Base-by-base conservation (phyloP, 2,888 invertebrate species). In the Tenthredo scrophulariae region DNA sequence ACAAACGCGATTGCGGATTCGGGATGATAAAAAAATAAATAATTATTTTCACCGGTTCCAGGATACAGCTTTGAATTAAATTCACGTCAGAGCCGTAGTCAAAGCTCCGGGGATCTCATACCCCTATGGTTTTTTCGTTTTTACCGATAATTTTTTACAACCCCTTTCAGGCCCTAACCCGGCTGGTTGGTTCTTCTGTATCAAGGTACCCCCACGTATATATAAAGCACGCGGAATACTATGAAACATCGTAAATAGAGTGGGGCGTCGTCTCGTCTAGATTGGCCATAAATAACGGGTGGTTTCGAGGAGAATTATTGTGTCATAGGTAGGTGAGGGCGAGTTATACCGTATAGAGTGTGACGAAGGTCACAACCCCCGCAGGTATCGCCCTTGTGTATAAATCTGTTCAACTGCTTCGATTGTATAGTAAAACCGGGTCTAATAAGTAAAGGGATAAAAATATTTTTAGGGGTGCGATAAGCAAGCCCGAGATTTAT, bases 201-300 rank as follows among this genome's bases (percentile, higher is more conserved):
- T 4, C 13, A 5, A 65, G 29, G 18, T 67, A 67, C 26, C 33
- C 33, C 29, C 3, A 15, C 18, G 9, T 65, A 65, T 22, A 65
- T 62, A 62, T n/a, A n/a, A 29, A 26, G 29, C 29, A 65, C 26
- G 26, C 65, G 26, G 29, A 29, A 65, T 65, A 29, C 33, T 37
- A 43, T 18, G 15, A 18, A 50, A 80, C 10, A 10, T 40, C 80
- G 58, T 80, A 80, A 80, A 62, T 80, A 80, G 13, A 50, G 72
- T 15, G 13, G 72, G 80, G 62, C 50, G 77, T 77, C 62, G 58
- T 80, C 80, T 80, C 37, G 62, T 62, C 80, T 58, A 80, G 80
- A 80, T 80, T 80, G 80, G 80, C 62, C 80, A 80, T 80, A 80
- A 80, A 80, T 80, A 58, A 80, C 40, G 62, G 37, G 62, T 80